phyloP scores from a whole-genome alignment of 2,113 vertebrate genomes.

The Eretmochelys imbricata region DNA sequence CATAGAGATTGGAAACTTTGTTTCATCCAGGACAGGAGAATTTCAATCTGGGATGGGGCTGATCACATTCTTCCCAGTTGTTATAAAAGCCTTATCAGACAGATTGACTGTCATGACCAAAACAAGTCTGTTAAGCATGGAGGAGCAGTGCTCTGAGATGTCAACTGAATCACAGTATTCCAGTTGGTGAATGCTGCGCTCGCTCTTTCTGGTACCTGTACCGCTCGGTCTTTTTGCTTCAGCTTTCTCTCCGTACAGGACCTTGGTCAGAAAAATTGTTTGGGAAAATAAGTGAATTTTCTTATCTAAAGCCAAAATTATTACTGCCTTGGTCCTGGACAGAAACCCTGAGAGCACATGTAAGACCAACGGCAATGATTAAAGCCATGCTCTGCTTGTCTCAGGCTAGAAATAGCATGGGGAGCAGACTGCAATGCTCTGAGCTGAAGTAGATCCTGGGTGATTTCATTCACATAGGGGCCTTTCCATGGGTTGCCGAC shows the following conservation, averaged over 20 bases:
- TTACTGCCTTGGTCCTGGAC: neutral
- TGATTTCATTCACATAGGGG: neutral
- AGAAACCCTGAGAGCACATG: neutral
- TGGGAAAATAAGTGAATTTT: neutral
- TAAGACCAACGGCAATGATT: neutral
- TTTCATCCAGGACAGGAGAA: neutral
- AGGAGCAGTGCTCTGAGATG: neutral
- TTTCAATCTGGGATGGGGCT: neutral
- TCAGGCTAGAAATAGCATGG: neutral
- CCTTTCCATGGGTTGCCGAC: neutral
- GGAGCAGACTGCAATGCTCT: neutral
- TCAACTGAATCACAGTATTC: neutral
- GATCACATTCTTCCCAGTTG: neutral
- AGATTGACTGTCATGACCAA: neutral
- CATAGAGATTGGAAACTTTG: neutral
- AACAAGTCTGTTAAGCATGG: neutral
- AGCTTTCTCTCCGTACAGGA: too few relatives aligned
- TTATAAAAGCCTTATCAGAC: neutral
- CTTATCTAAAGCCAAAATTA: neutral
- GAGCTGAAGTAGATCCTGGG: neutral
- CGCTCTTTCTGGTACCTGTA: too few relatives aligned
- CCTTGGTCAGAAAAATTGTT: neutral
- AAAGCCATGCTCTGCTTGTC: neutral
- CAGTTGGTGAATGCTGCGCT: too few relatives aligned
- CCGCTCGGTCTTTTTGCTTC: too few relatives aligned